These are phyloP conservation scores for Micrasema longulum DNA, from an alignment of 1,140 invertebrate genomes.

Conservation along the genomic window DNA sequence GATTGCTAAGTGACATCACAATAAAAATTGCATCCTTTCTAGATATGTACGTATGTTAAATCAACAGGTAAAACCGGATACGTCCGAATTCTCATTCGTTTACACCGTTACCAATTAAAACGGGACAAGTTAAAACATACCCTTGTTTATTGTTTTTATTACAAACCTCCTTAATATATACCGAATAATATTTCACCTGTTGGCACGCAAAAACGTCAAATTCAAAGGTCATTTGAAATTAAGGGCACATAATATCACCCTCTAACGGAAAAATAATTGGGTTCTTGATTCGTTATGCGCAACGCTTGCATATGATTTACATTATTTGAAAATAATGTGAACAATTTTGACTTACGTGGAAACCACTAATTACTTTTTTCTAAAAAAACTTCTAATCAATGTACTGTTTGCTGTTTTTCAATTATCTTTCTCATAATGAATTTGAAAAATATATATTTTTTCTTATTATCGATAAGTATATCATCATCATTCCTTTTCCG, in stretches of 20 bases:
- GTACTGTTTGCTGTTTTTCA: too few relatives aligned
- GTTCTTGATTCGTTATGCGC: conserved; percentile 3
- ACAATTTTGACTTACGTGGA: too few relatives aligned
- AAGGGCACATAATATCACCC: background rate
- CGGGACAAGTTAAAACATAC: background rate
- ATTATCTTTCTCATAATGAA: too few relatives aligned
- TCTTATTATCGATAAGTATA: too few relatives aligned
- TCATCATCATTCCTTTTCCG: too few relatives aligned
- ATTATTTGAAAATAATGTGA: background rate
- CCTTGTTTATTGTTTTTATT: background rate
- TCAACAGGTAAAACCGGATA: too few relatives aligned
- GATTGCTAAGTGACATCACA: too few relatives aligned
- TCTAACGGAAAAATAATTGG: background rate
- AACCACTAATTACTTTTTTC: too few relatives aligned
- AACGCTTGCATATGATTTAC: background rate
- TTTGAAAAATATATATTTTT: too few relatives aligned
- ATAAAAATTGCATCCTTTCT: too few relatives aligned
- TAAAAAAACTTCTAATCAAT: too few relatives aligned
- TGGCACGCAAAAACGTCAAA: conserved; percentile 2
- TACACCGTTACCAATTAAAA: conserved; percentile 1
- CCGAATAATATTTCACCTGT: conserved; percentile 2
- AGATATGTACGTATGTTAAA: too few relatives aligned
- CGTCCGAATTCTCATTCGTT: background rate
- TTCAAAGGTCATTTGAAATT: conserved; percentile 5
- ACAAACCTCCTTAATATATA: background rate